Evolutionary conservation across 2,113 vertebrate genomes (phyloP).

Genomic region (Paracanthobrama guichenoti): DNA sequence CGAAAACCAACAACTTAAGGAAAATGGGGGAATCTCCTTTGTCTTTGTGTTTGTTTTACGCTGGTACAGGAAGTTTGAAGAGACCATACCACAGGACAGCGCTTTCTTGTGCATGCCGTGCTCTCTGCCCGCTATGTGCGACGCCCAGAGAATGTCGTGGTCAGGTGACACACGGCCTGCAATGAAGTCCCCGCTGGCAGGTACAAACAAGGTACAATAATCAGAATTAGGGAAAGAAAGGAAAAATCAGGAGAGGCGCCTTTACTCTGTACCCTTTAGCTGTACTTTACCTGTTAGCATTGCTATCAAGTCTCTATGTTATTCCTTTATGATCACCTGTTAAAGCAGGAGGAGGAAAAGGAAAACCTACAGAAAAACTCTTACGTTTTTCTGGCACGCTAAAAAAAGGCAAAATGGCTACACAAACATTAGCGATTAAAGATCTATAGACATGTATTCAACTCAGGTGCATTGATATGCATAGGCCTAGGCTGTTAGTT

Average conservation of each 20-base stretch:
- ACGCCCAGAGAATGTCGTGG: constrained; percentile 96
- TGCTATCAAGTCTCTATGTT: constrained; percentile 89
- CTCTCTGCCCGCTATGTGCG: constrained; percentile 97
- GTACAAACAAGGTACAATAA: constrained; percentile 98
- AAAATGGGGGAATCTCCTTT: constrained; percentile 85
- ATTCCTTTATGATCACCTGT: constrained; percentile 89
- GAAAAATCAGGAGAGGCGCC: constrained; percentile 70
- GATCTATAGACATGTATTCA: constrained; percentile 88
- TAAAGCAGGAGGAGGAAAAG: constrained; percentile 68
- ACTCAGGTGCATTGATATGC: constrained; percentile 50
- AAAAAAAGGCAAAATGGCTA: constrained; percentile 76
- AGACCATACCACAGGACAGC: constrained; percentile 97
- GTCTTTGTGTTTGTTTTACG: constrained; percentile 83
- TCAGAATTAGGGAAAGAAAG: constrained; percentile 92
- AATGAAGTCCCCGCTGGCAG: constrained; percentile 97
- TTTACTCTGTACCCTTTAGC: constrained; percentile 94
- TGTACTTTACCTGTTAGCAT: constrained; percentile 95
- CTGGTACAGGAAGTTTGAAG: constrained; percentile 97
- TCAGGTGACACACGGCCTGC: constrained; percentile 98
- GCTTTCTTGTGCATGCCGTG: constrained; percentile 96
- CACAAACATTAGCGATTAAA: constrained; percentile 83
- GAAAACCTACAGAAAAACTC: constrained; percentile 85
- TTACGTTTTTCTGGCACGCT: constrained; percentile 88
- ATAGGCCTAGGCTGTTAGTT: constrained; percentile 57
- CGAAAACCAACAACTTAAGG: constrained; percentile 84